A percentile compares a stretch with the other conserved stretches of the same genome.
Evolutionary conservation across 2,888 invertebrate genomes (phyloP).

Genomic region (Panopea generosa): DNA sequence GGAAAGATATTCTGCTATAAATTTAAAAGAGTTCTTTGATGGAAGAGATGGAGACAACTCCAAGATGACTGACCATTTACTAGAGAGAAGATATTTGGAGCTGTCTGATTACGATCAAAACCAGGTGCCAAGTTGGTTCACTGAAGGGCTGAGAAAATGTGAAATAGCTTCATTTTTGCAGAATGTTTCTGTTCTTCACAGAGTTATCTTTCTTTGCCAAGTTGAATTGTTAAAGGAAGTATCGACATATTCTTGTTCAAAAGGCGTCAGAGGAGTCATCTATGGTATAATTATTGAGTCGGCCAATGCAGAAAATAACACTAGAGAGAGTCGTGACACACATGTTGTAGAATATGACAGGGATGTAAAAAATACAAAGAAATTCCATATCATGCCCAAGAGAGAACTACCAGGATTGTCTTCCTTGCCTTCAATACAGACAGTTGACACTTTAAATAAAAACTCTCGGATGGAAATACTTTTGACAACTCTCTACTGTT

Average conservation of each 20-base stretch:
- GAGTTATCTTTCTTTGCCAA: conserved; percentile 80
- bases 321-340: conserved; percentile 5
- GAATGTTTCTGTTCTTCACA: conserved; percentile 79
- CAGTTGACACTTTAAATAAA: not conserved
- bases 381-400: conserved; percentile 59
- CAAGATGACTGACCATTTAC: conserved; percentile 1
- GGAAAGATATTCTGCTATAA: conserved; percentile 29
- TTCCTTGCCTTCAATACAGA: not conserved
- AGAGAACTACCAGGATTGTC: conserved; percentile 23
- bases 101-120: conserved; percentile 60
- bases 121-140: conserved; percentile 89
- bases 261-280: conserved; percentile 73
- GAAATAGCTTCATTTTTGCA: conserved; percentile 89
- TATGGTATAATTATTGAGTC: conserved; percentile 77
- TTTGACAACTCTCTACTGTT: conserved; percentile 30
- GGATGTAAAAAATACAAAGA: conserved; percentile 65
- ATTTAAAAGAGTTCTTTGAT: conserved; percentile 23
- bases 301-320: conserved; percentile 4
- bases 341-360: conserved; percentile 76
- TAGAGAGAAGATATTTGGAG: conserved; percentile 15
- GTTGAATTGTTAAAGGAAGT: conserved; percentile 74
- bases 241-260: conserved; percentile 76
- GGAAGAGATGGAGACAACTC: not conserved
- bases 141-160: conserved; percentile 88
- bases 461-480: conserved; percentile 22